These are phyloP conservation scores for Neoseiulus cucumeris DNA, from an alignment of 1,140 invertebrate species.

Conservation along the genomic window DNA sequence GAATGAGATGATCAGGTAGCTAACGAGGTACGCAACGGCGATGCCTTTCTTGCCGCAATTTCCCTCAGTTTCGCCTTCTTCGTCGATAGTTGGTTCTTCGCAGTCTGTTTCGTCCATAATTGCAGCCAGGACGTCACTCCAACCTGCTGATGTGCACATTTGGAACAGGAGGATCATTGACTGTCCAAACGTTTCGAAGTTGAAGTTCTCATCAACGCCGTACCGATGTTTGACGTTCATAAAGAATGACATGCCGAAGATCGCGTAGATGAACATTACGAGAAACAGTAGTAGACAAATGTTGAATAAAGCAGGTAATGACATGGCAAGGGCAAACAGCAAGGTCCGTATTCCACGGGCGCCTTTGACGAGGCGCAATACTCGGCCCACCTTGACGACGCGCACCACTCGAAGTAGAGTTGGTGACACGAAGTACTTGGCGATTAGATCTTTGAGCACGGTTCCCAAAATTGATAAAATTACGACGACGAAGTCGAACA, in stretches of 20 bases:
- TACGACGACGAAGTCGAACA: constrained; percentile 97
- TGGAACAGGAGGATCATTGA: constrained; percentile 95
- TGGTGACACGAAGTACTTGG: constrained; percentile 92
- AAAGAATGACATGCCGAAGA: constrained; percentile 98
- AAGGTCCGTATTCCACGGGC: constrained; percentile 92
- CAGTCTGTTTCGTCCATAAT: constrained; percentile 91
- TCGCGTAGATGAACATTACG: constrained; percentile 98
- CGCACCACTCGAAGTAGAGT: constrained; percentile 87
- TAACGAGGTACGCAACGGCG: constrained; percentile 79
- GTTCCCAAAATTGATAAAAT: constrained; percentile 94
- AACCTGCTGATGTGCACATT: constrained; percentile 94
- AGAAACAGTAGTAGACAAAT: constrained; percentile 91
- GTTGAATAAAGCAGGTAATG: constrained; percentile 90
- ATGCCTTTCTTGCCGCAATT: constrained; percentile 79
- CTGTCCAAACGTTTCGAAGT: constrained; percentile 94
- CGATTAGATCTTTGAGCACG: constrained; percentile 82
- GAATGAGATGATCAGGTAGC: constrained; percentile 92
- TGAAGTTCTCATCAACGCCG: constrained; percentile 87
- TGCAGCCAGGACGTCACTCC: constrained; percentile 82
- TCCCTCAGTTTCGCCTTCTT: constrained; percentile 36
- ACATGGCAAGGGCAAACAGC: constrained; percentile 92
- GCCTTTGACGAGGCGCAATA: constrained; percentile 85
- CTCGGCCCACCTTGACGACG: constrained; percentile 90
- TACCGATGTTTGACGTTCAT: constrained; percentile 79
- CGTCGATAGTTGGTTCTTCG: constrained; percentile 61